Percentiles rank a stretch among this genome's conserved stretches.
These are phyloP conservation scores for Larimichthys crocea DNA, from an alignment of 2,113 vertebrate species.

Conservation along the genomic window DNA sequence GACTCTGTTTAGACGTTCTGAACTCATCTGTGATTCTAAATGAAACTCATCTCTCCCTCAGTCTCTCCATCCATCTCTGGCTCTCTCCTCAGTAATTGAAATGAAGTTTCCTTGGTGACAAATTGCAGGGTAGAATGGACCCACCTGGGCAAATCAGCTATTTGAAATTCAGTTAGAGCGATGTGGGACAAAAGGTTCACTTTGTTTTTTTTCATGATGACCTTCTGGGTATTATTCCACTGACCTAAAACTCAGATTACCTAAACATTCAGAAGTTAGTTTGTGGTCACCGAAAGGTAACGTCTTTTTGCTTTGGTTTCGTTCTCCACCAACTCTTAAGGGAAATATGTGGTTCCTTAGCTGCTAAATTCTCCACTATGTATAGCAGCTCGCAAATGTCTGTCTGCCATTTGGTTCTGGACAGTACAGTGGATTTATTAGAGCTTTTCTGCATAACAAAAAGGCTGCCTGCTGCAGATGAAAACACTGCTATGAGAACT, in stretches of 20 bases:
- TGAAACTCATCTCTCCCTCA: slow-evolving; percentile 38
- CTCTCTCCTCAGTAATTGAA: slow-evolving; percentile 12
- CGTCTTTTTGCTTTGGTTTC: no score
- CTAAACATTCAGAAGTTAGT: no score
- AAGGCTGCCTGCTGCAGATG: no score
- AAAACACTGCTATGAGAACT: no score
- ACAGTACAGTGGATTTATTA: no score
- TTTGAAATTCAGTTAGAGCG: slow-evolving; percentile 41
- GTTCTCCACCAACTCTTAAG: no score
- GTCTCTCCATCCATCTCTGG: background rate
- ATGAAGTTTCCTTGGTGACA: slow-evolving; percentile 46
- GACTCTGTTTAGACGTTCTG: background rate
- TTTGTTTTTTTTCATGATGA: slow-evolving; percentile 24
- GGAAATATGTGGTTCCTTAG: no score
- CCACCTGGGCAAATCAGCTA: slow-evolving; percentile 42
- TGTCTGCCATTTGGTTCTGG: no score
- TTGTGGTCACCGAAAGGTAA: no score
- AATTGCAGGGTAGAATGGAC: slow-evolving; percentile 28
- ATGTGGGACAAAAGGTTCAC: slow-evolving; percentile 13
- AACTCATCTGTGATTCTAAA: slow-evolving; percentile 49
- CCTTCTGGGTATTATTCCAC: background rate
- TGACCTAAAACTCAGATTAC: background rate
- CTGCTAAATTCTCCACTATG: no score
- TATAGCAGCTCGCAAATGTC: no score
- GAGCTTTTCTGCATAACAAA: no score